These are phyloP conservation scores for Theristicus caerulescens DNA, from an alignment of 2,113 vertebrate genomes.

Conservation along the genomic window DNA sequence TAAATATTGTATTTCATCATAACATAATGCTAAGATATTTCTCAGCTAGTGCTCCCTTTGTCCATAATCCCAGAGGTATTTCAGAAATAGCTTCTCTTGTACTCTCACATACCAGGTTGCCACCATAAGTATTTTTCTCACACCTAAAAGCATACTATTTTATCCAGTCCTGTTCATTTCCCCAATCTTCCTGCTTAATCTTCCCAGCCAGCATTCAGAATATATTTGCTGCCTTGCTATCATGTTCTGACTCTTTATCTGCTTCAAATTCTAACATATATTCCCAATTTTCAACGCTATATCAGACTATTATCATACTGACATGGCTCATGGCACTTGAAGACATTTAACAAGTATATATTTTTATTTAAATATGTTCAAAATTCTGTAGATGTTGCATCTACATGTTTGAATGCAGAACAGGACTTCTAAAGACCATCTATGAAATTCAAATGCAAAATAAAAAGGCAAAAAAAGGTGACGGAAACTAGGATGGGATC, in stretches of 20 bases:
- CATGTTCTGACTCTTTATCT: background rate
- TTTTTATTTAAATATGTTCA: background rate
- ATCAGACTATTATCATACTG: background rate
- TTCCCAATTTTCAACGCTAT: background rate
- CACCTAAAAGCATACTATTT: background rate
- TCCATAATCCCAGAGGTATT: background rate
- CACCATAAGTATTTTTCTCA: background rate
- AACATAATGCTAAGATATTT: background rate
- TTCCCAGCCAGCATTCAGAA: background rate
- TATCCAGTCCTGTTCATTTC: background rate
- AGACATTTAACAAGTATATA: background rate
- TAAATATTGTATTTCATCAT: background rate
- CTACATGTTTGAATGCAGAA: background rate
- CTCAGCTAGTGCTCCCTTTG: background rate
- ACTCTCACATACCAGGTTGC: background rate
- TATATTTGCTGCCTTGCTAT: background rate
- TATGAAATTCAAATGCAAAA: background rate
- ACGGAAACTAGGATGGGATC: background rate
- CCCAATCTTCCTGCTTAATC: background rate
- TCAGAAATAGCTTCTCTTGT: background rate
- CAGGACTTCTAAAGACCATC: background rate
- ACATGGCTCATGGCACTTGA: background rate
- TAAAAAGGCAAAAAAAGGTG: background rate
- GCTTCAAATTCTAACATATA: background rate
- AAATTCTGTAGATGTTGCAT: background rate